Conservation (phyloP, 2,888 invertebrate genomes). For the Crocallis elinguaria region DNA sequence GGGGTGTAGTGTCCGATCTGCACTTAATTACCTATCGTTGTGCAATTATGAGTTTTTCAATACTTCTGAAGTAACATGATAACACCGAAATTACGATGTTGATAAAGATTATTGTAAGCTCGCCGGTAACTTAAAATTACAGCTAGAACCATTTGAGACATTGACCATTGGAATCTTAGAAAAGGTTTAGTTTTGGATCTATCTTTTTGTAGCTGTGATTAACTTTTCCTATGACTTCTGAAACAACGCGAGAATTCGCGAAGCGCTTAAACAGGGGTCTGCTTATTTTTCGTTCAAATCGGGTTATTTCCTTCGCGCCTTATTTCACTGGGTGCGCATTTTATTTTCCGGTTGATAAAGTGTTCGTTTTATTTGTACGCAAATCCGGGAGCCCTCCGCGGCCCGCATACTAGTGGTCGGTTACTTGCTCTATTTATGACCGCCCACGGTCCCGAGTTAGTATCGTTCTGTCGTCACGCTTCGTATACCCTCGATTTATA, state of each 20-base stretch:
- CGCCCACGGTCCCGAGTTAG: slow-evolving; percentile 69
- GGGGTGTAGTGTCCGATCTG: no score
- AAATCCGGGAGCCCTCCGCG: slow-evolving; percentile 68
- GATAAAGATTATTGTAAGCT: no score
- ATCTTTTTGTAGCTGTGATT: neutral
- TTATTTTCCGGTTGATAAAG: slow-evolving; percentile 72
- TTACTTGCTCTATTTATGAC: slow-evolving; percentile 74
- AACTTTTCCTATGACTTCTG: neutral
- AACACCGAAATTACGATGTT: no score
- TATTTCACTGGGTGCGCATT: slow-evolving; percentile 51
- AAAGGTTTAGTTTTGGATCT: neutral
- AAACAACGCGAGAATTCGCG: slow-evolving; percentile 5
- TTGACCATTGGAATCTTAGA: no score
- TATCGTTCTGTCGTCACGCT: slow-evolving; percentile 72
- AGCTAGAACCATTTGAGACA: no score
- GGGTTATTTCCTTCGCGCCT: slow-evolving; percentile 42
- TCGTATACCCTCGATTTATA: slow-evolving; percentile 75
- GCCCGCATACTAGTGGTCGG: slow-evolving; percentile 64
- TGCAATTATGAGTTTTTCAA: no score
- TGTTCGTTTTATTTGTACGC: slow-evolving; percentile 75
- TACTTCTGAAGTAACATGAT: no score
- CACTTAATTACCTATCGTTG: no score
- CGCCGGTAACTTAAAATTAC: no score
- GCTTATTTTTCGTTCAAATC: slow-evolving; percentile 30
- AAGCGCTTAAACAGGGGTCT: slow-evolving; percentile 16